These are phyloP conservation scores for Thamnophis elegans DNA, from an alignment of 2,797 vertebrate species.

Conservation along the genomic window DNA sequence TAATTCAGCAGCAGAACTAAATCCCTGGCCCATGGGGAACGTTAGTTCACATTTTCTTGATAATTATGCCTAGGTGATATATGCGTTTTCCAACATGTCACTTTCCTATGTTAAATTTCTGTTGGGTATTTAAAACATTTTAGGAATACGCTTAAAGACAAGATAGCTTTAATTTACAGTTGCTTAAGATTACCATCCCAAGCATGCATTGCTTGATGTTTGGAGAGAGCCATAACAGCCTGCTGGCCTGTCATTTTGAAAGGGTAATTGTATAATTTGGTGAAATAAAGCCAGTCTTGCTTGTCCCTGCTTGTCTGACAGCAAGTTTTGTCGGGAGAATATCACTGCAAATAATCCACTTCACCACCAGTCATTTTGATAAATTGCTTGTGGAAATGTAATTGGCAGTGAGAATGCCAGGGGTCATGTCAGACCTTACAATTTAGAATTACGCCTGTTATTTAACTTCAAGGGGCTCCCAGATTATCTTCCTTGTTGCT, in stretches of 20 bases:
- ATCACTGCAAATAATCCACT: constrained; percentile 51
- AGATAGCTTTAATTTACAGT: not conserved
- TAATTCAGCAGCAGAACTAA: not conserved
- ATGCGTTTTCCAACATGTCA: not conserved
- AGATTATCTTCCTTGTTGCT: constrained; percentile 33
- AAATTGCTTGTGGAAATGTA: constrained; percentile 50
- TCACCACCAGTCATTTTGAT: constrained; percentile 56
- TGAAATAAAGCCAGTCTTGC: constrained; percentile 47
- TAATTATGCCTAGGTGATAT: not conserved
- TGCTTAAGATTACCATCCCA: not conserved
- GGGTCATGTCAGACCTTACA: constrained; percentile 15
- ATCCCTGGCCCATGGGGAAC: not conserved
- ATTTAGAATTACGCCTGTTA: constrained; percentile 20
- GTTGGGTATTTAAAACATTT: not conserved
- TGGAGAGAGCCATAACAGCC: constrained; percentile 38
- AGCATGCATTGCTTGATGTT: constrained; percentile 31
- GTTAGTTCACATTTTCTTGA: not conserved
- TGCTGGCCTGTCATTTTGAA: constrained; percentile 35
- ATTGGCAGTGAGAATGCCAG: constrained; percentile 36
- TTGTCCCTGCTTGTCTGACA: constrained; percentile 40
- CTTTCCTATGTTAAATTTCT: not conserved
- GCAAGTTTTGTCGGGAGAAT: constrained; percentile 55
- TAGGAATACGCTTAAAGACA: not conserved
- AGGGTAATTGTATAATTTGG: constrained; percentile 54
- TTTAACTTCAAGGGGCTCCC: constrained; percentile 14